Percentiles rank a stretch among this genome's conserved stretches.
phyloP scores from a whole-genome alignment of 2,113 vertebrate genomes.

The Amphiprion percula region DNA sequence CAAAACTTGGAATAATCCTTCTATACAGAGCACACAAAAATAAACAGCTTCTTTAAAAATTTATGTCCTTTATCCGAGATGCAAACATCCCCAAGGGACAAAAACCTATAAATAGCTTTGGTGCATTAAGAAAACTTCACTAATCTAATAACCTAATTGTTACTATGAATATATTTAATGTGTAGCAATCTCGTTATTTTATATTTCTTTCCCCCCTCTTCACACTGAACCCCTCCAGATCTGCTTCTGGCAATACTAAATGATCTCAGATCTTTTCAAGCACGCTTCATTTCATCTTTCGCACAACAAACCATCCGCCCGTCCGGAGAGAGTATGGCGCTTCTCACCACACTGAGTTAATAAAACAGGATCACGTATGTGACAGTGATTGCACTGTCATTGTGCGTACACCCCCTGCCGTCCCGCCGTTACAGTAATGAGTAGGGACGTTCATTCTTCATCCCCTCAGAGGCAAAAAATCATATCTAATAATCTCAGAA shows the following conservation, averaged over 20 bases:
- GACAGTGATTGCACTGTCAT: slow-evolving; percentile 39
- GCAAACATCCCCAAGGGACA: too few relatives aligned
- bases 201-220: background rate
- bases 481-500: slow-evolving; percentile 44
- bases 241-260: slow-evolving; percentile 10
- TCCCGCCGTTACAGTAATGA: slow-evolving; percentile 51
- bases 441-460: slow-evolving; percentile 30
- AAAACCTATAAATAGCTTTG: background rate
- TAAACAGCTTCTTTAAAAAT: too few relatives aligned
- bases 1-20: slow-evolving; percentile 21
- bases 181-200: background rate
- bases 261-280: slow-evolving; percentile 18
- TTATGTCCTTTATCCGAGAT: too few relatives aligned
- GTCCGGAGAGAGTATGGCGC: background rate
- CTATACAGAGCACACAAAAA: too few relatives aligned
- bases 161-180: slow-evolving; percentile 19
- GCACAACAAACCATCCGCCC: background rate
- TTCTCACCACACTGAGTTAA: slow-evolving; percentile 18
- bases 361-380: slow-evolving; percentile 35
- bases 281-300: slow-evolving; percentile 19
- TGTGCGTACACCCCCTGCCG: background rate
- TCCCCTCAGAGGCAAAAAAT: slow-evolving; percentile 28
- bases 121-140: background rate
- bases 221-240: background rate
- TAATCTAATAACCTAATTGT: background rate